Evolutionary conservation across 2,888 invertebrate species (phyloP), one percentile per base, ranked within the genome.

Genomic region (Imbricaverruca yamaguchii): DNA sequence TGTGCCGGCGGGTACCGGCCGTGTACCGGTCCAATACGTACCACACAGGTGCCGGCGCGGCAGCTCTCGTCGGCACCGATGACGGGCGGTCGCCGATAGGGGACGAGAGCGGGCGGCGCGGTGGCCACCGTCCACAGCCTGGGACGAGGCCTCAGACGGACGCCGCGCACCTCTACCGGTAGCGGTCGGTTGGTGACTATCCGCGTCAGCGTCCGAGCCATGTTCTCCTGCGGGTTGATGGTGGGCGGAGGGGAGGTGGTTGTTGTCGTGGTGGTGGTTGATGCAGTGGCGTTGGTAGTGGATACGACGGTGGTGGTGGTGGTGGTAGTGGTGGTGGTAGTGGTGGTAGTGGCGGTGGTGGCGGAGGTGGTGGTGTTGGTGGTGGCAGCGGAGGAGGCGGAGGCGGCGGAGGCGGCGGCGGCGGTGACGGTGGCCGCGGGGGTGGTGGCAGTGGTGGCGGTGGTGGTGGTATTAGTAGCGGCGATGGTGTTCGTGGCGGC

Each of bases 61-160:
- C 69, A 74, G 39, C 69, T 74, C 69, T 74, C 69, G 39, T 53
- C 80, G 18, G 55, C 74, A 10, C 80, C 69, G 57, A 57, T 80
- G 15, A 59, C 69, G 11, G 80, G 80, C 57, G 69, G 69, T 21
- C 15, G 57, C 10, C 59, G 59, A 53, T 59, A 59, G 15, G 55
- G 80, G n/a, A n/a, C n/a, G n/a, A n/a, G n/a, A n/a, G n/a, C n/a
- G n/a, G n/a, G n/a, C n/a, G n/a, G n/a, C n/a, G n/a, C n/a, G n/a
- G n/a, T n/a, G n/a, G n/a, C n/a, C n/a, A n/a, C n/a, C n/a, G n/a
- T n/a, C n/a, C n/a, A n/a, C n/a, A n/a, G n/a, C n/a, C n/a, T n/a
- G n/a, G n/a, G n/a, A n/a, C n/a, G n/a, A n/a, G n/a, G n/a, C n/a
- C n/a, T n/a, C n/a, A n/a, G n/a, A n/a, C n/a, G n/a, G n/a, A n/a